Conservation (phyloP, 2,888 invertebrate species). For the Drosophila engyochracea region DNA sequence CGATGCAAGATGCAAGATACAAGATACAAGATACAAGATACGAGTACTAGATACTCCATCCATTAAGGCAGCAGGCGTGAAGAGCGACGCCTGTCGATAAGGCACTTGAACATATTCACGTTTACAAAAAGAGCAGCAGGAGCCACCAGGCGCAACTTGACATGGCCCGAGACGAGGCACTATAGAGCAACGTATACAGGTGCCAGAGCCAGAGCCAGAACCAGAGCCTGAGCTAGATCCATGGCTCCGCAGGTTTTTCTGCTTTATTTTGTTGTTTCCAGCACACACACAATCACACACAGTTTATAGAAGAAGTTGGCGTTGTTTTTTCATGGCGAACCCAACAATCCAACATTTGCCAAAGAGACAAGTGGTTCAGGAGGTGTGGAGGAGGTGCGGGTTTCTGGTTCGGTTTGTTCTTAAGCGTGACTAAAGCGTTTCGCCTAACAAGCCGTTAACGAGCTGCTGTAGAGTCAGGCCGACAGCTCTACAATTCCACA, state of each 20-base stretch:
- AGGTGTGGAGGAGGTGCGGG: conserved; percentile 1
- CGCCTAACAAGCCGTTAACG: conserved; percentile 73
- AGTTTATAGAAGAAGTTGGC: conserved; percentile 41
- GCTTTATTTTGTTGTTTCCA: conserved; percentile 11
- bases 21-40: conserved; percentile 10
- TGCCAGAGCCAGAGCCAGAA: conserved; percentile 33
- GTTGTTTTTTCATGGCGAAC: conserved; percentile 56
- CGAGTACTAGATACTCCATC: conserved; percentile 27
- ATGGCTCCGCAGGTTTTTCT: conserved; percentile 73
- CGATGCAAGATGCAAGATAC: conserved; percentile 8
- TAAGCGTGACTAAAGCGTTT: conserved; percentile 78
- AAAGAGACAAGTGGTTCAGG: conserved; percentile 3
- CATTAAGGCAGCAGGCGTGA: conserved; percentile 33
- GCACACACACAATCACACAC: conserved; percentile 11
- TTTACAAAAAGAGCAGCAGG: conserved; percentile 15
- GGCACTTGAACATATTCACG: conserved; percentile 64
- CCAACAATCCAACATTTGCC: conserved; percentile 22
- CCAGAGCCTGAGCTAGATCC: conserved; percentile 19
- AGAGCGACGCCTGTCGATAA: conserved; percentile 44
- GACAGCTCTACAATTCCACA: conserved; percentile 12
- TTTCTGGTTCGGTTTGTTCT: conserved; percentile 24
- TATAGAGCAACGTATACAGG: conserved; percentile 1
- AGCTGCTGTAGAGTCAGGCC: conserved; percentile 44
- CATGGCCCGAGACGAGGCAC: conserved; percentile 19
- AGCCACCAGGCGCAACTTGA: conserved; percentile 20